Evolutionary conservation across 2,888 invertebrate genomes (phyloP), one percentile per base, ranked within the genome.

Genomic region (Mythimna vitellina): DNA sequence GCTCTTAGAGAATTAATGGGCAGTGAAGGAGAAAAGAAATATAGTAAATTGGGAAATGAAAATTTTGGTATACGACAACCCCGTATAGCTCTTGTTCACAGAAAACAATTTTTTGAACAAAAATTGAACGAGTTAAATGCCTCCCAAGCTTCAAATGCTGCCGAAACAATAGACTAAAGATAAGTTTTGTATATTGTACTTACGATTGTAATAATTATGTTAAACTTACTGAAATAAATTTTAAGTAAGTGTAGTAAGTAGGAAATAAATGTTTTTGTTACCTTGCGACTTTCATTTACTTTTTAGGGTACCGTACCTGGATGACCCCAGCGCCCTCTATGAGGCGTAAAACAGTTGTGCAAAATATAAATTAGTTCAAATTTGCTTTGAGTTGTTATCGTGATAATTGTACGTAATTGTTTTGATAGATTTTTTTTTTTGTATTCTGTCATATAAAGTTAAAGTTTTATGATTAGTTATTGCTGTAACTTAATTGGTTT

Each of bases 1-100:
- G 98, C 98, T 0, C 90, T 98, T 25, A 95, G 98, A 83, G 93
- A 95, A 73, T 90, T 98, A 14, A 94, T 98, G 93, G 98, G 97
- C 0, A 89, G 91, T 29, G 93, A 96, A 62, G 98, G 98, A 0
- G 96, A 97, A 87, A 94, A 91, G 10, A 92, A 96, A 65, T 98
- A 97, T 89, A 97, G 97, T 49, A 96, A 95, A 60, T 89, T 96
- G 76, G 98, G 98, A 14, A 98, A 98, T 94, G 97, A 97, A 87
- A 97, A 97, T 87, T 97, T 95, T 90, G 93, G 97, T 22, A 73
- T 98, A 64, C 94, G 98, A 66, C 97, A 97, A 80, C 97, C 97
- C 77, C 96, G 97, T 65, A 83, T 97, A 73, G 97, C 98, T 0
- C 82, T 98, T 60, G 94, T 97, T 2, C 95, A 97, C 14, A 97